Evolutionary conservation across 2,888 invertebrate genomes (phyloP).

Genomic region (Latheticus oryzae): DNA sequence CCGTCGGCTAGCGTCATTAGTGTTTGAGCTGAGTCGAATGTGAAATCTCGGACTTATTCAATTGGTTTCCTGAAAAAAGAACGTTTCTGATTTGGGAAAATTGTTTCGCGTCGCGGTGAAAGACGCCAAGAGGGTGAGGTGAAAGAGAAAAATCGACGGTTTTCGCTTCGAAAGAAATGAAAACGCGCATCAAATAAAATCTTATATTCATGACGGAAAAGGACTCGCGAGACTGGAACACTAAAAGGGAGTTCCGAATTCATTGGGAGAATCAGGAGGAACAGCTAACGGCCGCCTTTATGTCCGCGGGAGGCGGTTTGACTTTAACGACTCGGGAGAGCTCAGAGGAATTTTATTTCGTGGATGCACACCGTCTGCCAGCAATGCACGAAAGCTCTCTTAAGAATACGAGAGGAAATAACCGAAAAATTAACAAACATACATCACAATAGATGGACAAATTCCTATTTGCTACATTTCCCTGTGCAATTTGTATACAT

Average conservation of each 20-base stretch:
- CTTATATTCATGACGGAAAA: conserved; percentile 36
- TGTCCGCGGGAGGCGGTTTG: conserved; percentile 12
- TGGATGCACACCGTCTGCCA: too few species aligned
- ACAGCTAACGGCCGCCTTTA: conserved; percentile 26
- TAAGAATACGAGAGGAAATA: too few species aligned
- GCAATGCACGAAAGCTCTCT: too few species aligned
- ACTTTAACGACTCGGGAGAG: conserved; percentile 23
- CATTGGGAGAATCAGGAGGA: conserved; percentile 32
- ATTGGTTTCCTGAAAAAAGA: conserved; percentile 45
- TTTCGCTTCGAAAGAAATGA: conserved; percentile 2
- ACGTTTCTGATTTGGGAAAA: conserved; percentile 44
- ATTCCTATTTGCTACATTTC: background rate
- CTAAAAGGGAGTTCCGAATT: conserved; percentile 32
- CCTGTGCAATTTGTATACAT: too few species aligned
- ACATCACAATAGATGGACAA: background rate
- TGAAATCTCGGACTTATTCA: conserved; percentile 55
- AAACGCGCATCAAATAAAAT: conserved; percentile 34
- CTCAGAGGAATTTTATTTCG: conserved; percentile 30
- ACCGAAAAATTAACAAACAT: background rate
- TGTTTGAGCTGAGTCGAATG: conserved; percentile 54
- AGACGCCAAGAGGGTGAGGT: too few species aligned
- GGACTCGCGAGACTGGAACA: conserved; percentile 20
- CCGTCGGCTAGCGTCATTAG: conserved; percentile 57
- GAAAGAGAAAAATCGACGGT: conserved; percentile 8
- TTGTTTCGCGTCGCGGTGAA: conserved; percentile 43